Base-by-base conservation (phyloP, 1,140 invertebrate genomes). In the Drosophila seguyi region DNA sequence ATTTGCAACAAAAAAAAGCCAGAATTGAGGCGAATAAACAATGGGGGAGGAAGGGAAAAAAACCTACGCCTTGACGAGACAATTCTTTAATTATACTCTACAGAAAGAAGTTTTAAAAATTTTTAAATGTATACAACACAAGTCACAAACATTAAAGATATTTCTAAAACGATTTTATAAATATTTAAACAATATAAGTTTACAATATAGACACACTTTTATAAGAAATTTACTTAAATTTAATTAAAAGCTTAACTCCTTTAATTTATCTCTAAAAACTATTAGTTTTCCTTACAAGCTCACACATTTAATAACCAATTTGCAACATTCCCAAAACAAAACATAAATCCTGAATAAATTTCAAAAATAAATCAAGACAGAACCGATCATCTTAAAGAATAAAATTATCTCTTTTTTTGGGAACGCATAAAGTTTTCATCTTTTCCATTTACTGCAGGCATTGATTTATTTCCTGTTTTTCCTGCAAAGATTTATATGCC, bases 61-160 rank as follows among this genome's bases (percentile, higher is more conserved):
- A 45, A 45, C 22, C 36, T 57, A n/a, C 58, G 52, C 50, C 73
- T 75, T 75, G 71, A 75, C 44, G 29, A 48, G 73, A 44, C 59
- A 75, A 55, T 76, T 76, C 61, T 59, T 76, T 67, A 76, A 76
- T 59, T 58, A 76, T 67, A 76, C 72, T 44, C 74, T 76, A 11
- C 4, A 10, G 0, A 0, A 4, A 29, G 3, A 25, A 29, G 53
- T 20, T 1, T 8, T 5, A 13, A 6, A 13, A 53, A 16, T 34
- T 18, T 16, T 0, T n/a, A 29, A 39, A 16, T n/a, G 3, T n/a
- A 48, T 25, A 25, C 0, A 45, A 45, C 13, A 44, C 6, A 22
- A 16, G 3, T 4, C 1, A 10, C 16, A 1, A 8, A 3, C 6
- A n/a, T 4, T 10, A 7, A 41, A 22, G 11, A 13, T 45, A 14